These are phyloP conservation scores for Ypsolopha sequella DNA, from an alignment of 2,888 invertebrate species.

Conservation along the genomic window DNA sequence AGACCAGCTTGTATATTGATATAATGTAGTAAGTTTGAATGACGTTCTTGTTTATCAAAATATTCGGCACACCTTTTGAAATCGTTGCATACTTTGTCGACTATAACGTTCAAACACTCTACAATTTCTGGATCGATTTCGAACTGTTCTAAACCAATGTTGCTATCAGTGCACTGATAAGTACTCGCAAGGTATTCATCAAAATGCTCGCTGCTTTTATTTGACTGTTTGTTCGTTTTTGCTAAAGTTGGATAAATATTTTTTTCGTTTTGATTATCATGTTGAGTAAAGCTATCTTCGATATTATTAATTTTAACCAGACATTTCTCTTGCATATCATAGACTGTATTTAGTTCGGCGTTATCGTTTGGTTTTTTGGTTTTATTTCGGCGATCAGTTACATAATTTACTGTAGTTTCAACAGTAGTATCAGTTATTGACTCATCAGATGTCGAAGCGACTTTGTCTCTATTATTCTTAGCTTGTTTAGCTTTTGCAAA, in stretches of 20 bases:
- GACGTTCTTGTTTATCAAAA: constrained; percentile 15
- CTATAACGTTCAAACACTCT: constrained; percentile 36
- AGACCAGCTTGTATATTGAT: background rate
- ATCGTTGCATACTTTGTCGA: constrained; percentile 40
- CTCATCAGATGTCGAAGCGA: background rate
- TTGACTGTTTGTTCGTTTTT: constrained; percentile 37
- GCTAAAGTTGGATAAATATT: constrained; percentile 39
- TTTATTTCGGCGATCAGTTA: constrained; percentile 20
- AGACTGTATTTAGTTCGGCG: constrained; percentile 10
- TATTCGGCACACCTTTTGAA: constrained; percentile 30
- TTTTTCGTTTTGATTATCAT: constrained; percentile 23
- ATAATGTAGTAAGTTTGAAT: background rate
- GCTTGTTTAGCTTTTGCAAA: background rate
- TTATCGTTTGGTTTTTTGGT: constrained; percentile 4
- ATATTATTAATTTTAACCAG: constrained; percentile 15
- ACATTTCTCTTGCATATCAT: constrained; percentile 16
- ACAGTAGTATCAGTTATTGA: constrained; percentile 12
- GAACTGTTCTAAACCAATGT: too few species aligned
- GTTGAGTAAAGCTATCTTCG: constrained; percentile 41
- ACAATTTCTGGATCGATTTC: constrained; percentile 27
- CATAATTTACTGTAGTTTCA: constrained; percentile 27
- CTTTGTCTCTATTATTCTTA: background rate
- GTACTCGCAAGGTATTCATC: constrained; percentile 14
- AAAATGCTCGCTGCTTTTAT: constrained; percentile 30
- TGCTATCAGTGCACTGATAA: too few species aligned